Evolutionary conservation across 2,888 invertebrate species (phyloP).

Genomic region (Melanargia galathea): DNA sequence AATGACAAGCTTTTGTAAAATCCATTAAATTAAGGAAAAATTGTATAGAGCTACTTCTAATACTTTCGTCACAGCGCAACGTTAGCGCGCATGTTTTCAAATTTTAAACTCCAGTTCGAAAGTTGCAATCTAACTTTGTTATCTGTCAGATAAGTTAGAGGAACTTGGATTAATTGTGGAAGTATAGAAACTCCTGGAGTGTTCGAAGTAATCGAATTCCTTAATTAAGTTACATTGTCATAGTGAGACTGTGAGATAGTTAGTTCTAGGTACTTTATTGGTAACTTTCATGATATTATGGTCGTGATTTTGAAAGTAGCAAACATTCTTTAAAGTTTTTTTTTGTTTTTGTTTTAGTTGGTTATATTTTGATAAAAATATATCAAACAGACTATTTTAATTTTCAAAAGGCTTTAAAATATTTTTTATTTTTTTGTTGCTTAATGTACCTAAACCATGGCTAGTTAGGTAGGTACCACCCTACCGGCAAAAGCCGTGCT

Average conservation of each 20-base stretch:
- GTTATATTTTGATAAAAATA: no score
- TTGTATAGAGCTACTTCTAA: no score
- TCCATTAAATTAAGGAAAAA: no score
- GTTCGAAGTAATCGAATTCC: conserved; percentile 6
- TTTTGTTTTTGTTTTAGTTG: background rate
- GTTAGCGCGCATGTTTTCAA: no score
- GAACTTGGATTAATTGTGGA: conserved; percentile 3
- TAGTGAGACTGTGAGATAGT: background rate
- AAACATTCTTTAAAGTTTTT: background rate
- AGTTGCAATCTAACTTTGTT: background rate
- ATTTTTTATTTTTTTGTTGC: no score
- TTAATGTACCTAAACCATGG: no score
- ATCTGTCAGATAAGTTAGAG: background rate
- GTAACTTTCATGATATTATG: background rate
- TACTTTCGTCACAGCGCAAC: no score
- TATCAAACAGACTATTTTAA: no score
- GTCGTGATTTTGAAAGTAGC: background rate
- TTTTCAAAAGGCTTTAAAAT: no score
- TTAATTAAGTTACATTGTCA: background rate
- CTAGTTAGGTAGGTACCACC: no score
- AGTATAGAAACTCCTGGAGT: background rate
- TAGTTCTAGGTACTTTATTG: background rate
- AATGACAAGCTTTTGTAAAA: no score
- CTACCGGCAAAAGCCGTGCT: no score
- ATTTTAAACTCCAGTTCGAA: background rate